Evolutionary conservation across 2,113 vertebrate genomes (phyloP), one percentile per base, ranked within the genome.

Genomic region (Notarius quadriscutis): DNA sequence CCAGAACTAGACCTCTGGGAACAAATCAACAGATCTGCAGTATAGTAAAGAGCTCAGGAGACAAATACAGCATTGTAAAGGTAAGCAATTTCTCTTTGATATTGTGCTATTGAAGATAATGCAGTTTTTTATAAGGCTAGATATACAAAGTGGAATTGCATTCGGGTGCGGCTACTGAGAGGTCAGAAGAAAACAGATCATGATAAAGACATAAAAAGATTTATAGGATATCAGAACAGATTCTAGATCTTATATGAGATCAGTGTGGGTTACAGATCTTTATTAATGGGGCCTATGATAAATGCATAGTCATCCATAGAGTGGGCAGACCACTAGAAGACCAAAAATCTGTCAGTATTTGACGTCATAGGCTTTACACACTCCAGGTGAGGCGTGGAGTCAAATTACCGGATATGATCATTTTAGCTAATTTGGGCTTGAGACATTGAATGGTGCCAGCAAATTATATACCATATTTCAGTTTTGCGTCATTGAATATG

Each of bases 161-260:
- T 74, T 72, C 89, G 94, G 94, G 94, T 94, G 94, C 94, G 94
- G 94, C 94, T 92, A 89, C 87, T 79, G 90, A 90, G 63, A 71
- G 90, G 75, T 88, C 91, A 92, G 87, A 92, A 92, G 2, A 81
- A 91, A 75, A 81, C 27, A 86, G 67, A 15, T 79, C 83, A 74
- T 0, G 18, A 84, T 72, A 60, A 57, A n/a, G 58, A 53, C 11
- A 60, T 9, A 85, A 77, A 85, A 50, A 77, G 62, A 81, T 51
- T 85, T 41, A 83, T 57, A 67, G 81, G 69, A 60, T 55, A 72
- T 18, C 41, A 51, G 25, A 83, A 55, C 81, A 85, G 63, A 74
- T 89, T 71, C 48, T 80, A 63, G 60, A 27, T 22, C 1, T 72
- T 34, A 72, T 79, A 58, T 57, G 72, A 78, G 20, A 2, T 30